Percentiles rank a stretch among this genome's conserved stretches.
Conservation (phyloP, 2,113 vertebrate genomes). For the Axis porcinus region DNA sequence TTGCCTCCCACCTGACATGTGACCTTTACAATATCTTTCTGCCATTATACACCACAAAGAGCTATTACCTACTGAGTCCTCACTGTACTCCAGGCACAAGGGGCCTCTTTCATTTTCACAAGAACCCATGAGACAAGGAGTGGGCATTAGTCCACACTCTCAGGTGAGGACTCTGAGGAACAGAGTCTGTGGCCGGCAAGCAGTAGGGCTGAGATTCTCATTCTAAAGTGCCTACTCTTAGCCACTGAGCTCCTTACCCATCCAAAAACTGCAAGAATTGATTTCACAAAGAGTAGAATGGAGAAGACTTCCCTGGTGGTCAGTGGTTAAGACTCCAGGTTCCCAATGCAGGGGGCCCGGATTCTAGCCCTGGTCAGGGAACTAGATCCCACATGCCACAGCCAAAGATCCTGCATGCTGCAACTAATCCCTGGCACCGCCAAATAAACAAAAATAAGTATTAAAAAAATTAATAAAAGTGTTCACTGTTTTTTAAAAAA, state of each 20-base stretch:
- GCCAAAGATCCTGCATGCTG: neutral
- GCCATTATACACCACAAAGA: neutral
- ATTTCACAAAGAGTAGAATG: neutral
- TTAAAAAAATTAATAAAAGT: neutral
- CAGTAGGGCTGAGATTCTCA: neutral
- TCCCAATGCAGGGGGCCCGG: neutral
- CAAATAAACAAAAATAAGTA: neutral
- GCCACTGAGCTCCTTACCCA: neutral
- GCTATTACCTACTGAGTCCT: neutral
- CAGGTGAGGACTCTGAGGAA: neutral
- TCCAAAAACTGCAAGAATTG: neutral
- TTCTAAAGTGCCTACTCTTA: neutral
- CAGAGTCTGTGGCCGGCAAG: neutral
- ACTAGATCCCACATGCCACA: neutral
- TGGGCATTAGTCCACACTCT: neutral
- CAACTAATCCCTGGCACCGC: neutral
- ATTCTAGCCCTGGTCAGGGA: neutral
- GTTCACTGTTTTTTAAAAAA: neutral
- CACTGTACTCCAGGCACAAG: neutral
- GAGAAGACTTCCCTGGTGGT: neutral
- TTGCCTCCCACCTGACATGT: neutral
- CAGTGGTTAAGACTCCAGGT: neutral
- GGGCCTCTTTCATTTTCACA: neutral
- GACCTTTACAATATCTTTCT: neutral
- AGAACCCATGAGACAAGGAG: neutral